These are phyloP conservation scores for Zaprionus lineosus DNA, from an alignment of 2,888 invertebrate species.

Conservation along the genomic window DNA sequence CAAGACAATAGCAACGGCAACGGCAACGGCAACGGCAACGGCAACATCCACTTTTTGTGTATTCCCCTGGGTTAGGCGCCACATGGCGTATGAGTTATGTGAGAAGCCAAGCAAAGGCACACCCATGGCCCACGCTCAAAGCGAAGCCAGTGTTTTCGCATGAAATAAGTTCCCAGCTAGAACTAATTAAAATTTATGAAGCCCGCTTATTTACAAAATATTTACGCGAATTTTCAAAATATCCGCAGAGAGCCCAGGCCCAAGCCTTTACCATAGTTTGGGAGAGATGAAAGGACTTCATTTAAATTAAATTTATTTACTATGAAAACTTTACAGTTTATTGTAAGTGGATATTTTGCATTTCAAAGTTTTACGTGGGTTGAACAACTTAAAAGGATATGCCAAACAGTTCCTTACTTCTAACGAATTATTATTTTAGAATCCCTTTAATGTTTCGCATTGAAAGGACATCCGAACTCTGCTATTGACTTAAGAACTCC, in stretches of 20 bases:
- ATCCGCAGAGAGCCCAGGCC: slow-evolving; percentile 30
- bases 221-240: slow-evolving; percentile 46
- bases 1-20: neutral
- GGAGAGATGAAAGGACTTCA: too few relatives aligned
- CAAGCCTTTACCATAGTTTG: slow-evolving; percentile 5
- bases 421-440: too few relatives aligned
- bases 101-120: slow-evolving; percentile 56
- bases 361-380: too few relatives aligned
- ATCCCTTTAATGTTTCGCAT: too few relatives aligned
- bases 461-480: too few relatives aligned
- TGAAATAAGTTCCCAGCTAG: slow-evolving; percentile 72
- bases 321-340: too few relatives aligned
- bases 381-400: too few relatives aligned
- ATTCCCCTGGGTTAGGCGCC: slow-evolving; percentile 31
- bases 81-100: slow-evolving; percentile 52
- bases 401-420: too few relatives aligned
- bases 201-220: slow-evolving; percentile 67
- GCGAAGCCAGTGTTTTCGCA: slow-evolving; percentile 47
- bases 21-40: neutral
- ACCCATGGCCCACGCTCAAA: slow-evolving; percentile 37
- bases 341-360: too few relatives aligned
- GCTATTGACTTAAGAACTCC: too few relatives aligned
- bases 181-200: slow-evolving; percentile 80
- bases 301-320: too few relatives aligned
- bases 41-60: slow-evolving; percentile 43